phyloP scores from a whole-genome alignment of 2,113 vertebrate genomes.

The Phyllostomus discolor region DNA sequence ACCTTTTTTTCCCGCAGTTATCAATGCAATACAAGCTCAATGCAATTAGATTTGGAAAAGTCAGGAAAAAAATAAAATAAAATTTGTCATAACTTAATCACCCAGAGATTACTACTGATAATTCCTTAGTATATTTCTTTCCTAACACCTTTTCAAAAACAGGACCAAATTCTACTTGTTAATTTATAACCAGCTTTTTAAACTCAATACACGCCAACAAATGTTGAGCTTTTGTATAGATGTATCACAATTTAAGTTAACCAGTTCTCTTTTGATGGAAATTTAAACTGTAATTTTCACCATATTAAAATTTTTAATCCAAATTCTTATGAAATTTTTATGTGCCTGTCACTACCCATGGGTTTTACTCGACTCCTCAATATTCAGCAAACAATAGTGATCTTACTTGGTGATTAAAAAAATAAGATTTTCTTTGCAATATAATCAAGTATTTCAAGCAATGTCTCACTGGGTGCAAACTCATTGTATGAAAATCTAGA shows the following conservation, averaged over 20 bases:
- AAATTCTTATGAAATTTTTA: not conserved
- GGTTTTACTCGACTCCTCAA: not conserved
- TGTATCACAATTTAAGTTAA: not conserved
- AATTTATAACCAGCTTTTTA: not conserved
- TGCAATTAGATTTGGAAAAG: not conserved
- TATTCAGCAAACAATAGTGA: not conserved
- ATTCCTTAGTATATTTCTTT: slow-evolving; percentile 8
- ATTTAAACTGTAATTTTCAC: not conserved
- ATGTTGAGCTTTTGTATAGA: not conserved
- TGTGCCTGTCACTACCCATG: not conserved
- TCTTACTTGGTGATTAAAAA: not conserved
- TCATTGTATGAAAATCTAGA: not conserved
- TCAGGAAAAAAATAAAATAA: not conserved
- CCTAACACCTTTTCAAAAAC: not conserved
- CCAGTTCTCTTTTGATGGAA: not conserved
- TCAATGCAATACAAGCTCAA: not conserved
- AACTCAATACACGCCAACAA: not conserved
- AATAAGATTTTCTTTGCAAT: not conserved
- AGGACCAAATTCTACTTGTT: not conserved
- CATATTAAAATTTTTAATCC: not conserved
- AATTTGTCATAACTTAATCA: not conserved
- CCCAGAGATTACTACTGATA: not conserved
- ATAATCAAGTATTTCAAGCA: not conserved
- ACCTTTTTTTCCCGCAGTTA: not conserved
- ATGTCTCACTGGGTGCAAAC: not conserved